A percentile compares a stretch with the other conserved stretches of the same genome.
These are phyloP conservation scores for Otocyon megalotis DNA, from an alignment of 2,113 vertebrate genomes.

Conservation along the genomic window DNA sequence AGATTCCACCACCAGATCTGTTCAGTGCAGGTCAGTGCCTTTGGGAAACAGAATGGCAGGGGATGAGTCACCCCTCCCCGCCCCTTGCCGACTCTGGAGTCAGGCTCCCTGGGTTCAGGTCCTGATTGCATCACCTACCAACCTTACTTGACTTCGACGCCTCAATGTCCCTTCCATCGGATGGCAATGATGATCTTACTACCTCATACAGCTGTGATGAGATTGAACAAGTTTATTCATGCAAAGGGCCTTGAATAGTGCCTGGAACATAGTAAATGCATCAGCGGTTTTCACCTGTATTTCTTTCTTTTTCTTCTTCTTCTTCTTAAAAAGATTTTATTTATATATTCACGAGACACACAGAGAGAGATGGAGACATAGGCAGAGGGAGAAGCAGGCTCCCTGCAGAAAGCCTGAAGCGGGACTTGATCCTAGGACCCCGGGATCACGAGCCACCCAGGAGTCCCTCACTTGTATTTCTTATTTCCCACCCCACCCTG, in stretches of 20 bases:
- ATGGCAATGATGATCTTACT: background rate
- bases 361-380: too few species aligned
- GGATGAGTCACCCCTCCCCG: background rate
- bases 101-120: background rate
- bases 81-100: background rate
- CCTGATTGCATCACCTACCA: background rate
- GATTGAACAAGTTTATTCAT: background rate
- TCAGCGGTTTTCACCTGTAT: background rate
- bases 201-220: background rate
- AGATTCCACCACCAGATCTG: background rate
- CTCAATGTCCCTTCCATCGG: background rate
- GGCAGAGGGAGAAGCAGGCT: too few species aligned
- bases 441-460: too few species aligned
- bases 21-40: background rate
- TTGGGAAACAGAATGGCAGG: background rate
- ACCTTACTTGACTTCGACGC: background rate
- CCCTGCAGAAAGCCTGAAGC: too few species aligned
- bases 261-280: background rate
- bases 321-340: too few species aligned
- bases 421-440: too few species aligned
- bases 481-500: background rate
- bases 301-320: background rate
- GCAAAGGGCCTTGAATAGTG: background rate
- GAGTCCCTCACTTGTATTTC: background rate
- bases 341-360: too few species aligned